Percentiles rank a stretch among this genome's conserved stretches.
phyloP scores from a whole-genome alignment of 2,888 invertebrate genomes.

The Eulithis testata region DNA sequence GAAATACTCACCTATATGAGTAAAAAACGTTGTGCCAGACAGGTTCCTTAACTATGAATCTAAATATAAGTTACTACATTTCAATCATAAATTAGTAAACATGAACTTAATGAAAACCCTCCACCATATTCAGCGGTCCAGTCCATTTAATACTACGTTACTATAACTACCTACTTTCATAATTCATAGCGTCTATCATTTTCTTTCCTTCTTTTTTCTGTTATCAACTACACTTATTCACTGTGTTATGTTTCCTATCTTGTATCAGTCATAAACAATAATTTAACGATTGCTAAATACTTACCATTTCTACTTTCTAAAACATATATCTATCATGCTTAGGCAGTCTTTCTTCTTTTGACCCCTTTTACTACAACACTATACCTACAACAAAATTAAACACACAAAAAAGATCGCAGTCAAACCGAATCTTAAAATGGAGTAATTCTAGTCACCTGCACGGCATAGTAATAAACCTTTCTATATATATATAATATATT shows the following conservation, averaged over 20 bases:
- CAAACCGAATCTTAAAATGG: slow-evolving; percentile 7
- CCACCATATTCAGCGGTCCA: slow-evolving; percentile 15
- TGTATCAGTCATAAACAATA: slow-evolving; percentile 21
- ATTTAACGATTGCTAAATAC: slow-evolving; percentile 14
- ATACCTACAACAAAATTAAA: slow-evolving; percentile 53
- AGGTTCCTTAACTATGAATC: not conserved
- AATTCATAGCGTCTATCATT: slow-evolving; percentile 4
- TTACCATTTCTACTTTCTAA: slow-evolving; percentile 15
- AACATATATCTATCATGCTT: slow-evolving; percentile 56
- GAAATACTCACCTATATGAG: not conserved
- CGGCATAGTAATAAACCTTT: slow-evolving; percentile 42
- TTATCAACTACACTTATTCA: slow-evolving; percentile 3
- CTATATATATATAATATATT: too few species aligned
- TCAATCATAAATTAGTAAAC: slow-evolving; percentile 8
- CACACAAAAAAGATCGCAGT: slow-evolving; percentile 49
- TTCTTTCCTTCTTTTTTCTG: slow-evolving; percentile 8
- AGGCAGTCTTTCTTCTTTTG: slow-evolving; percentile 57
- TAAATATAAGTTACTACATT: slow-evolving; percentile 1
- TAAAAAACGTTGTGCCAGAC: slow-evolving; percentile 3
- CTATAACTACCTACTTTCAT: slow-evolving; percentile 3
- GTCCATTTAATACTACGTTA: slow-evolving; percentile 5
- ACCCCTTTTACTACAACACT: slow-evolving; percentile 54
- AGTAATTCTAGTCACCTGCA: slow-evolving; percentile 49
- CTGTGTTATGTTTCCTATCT: slow-evolving; percentile 6
- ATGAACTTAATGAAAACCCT: slow-evolving; percentile 12